Conservation (phyloP, 2,113 vertebrate genomes). For the Equus quagga region DNA sequence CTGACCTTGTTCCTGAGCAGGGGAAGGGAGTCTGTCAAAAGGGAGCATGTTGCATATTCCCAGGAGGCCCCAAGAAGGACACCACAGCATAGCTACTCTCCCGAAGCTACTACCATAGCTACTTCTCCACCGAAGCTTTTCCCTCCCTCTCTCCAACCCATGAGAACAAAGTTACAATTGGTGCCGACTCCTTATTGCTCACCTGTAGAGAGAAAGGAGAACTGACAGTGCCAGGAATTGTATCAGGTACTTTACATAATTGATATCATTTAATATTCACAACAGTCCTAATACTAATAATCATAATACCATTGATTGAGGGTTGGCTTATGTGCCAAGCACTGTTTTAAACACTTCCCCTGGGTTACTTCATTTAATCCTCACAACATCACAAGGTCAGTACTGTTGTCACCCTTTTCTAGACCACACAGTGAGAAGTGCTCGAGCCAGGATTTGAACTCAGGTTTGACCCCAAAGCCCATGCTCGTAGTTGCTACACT, state of each 20-base stretch:
- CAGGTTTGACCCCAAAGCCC: neutral
- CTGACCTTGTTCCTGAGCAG: neutral
- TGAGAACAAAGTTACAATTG: neutral
- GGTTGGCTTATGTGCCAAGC: neutral
- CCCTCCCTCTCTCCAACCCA: neutral
- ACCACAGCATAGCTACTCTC: neutral
- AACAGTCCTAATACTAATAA: neutral
- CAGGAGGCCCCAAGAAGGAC: neutral
- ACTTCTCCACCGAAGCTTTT: neutral
- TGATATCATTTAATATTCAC: neutral
- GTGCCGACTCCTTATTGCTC: neutral
- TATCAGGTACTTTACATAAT: neutral
- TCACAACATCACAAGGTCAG: neutral
- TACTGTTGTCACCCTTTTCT: neutral
- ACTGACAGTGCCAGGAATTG: neutral
- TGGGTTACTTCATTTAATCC: neutral
- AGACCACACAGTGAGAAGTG: neutral
- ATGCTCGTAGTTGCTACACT: neutral
- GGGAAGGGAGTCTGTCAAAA: neutral
- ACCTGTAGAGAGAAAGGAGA: neutral
- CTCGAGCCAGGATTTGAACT: neutral
- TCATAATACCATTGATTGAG: neutral
- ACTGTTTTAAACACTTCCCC: neutral
- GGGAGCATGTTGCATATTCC: neutral
- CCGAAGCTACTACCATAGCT: too few species aligned